Conservation (phyloP, 2,888 invertebrate genomes). For the Anorthoa munda region DNA sequence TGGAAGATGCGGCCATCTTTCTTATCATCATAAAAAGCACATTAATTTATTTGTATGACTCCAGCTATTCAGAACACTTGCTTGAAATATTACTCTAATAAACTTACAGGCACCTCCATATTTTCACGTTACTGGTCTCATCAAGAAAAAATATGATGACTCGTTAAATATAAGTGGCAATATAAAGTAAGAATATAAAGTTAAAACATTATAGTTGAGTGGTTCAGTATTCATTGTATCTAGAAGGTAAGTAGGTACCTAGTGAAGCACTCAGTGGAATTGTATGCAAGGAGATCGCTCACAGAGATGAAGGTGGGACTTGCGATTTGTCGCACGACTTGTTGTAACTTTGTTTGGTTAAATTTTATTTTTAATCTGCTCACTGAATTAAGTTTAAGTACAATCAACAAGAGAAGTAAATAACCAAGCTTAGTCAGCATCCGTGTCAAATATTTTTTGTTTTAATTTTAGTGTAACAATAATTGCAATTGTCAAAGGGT, state of each 20-base stretch:
- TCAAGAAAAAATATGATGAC: conserved; percentile 64
- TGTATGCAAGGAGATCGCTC: conserved; percentile 55
- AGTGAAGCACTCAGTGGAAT: conserved; percentile 58
- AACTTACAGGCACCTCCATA: conserved; percentile 42
- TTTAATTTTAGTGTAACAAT: too few species aligned
- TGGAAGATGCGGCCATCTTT: conserved; percentile 4
- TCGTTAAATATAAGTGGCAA: conserved; percentile 64
- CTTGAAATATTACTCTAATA: conserved; percentile 43
- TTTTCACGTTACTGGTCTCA: conserved; percentile 47
- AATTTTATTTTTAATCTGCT: background rate
- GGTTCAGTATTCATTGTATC: conserved; percentile 38
- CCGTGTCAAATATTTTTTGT: too few species aligned
- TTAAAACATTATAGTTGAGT: conserved; percentile 57
- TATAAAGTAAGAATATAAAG: conserved; percentile 60
- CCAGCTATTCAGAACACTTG: conserved; percentile 23
- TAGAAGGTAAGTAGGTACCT: conserved; percentile 20
- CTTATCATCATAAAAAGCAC: conserved; percentile 9
- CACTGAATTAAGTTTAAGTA: background rate
- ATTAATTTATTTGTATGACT: conserved; percentile 37
- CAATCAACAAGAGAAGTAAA: background rate
- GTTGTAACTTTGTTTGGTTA: background rate
- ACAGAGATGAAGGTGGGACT: conserved; percentile 4
- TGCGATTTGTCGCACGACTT: conserved; percentile 24
- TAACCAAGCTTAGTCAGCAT: background rate
- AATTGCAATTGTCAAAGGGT: too few species aligned